Evolutionary conservation across 2,797 vertebrate species (phyloP).

Genomic region (Vipera ursinii): DNA sequence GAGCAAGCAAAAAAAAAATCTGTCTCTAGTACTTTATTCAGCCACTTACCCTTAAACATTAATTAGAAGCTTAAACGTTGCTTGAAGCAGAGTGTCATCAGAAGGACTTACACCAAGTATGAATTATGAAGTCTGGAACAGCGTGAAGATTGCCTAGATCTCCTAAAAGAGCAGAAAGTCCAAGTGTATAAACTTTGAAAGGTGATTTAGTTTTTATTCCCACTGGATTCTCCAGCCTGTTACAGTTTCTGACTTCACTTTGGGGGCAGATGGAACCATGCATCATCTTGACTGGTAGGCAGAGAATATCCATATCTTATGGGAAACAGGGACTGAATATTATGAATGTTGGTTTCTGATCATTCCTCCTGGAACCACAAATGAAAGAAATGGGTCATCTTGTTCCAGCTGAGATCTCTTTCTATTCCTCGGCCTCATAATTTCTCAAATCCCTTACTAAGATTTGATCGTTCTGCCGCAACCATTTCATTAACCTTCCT

Average conservation of each 20-base stretch:
- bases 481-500: conserved; percentile 48
- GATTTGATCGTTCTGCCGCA: conserved; percentile 37
- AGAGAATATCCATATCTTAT: conserved; percentile 16
- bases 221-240: neutral
- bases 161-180: neutral
- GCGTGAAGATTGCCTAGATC: neutral
- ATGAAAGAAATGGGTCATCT: neutral
- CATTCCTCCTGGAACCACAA: neutral
- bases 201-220: neutral
- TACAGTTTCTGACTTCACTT: neutral
- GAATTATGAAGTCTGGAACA: neutral
- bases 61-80: neutral
- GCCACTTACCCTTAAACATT: neutral
- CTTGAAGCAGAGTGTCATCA: neutral
- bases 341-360: conserved; percentile 27
- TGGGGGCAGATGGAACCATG: conserved; percentile 15
- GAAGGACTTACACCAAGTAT: neutral
- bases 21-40: neutral
- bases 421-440: neutral
- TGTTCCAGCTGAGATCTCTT: neutral
- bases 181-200: neutral
- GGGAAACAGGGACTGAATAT: neutral
- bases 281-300: neutral
- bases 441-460: conserved; percentile 14
- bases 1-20: neutral